A percentile compares a stretch with the other conserved stretches of the same genome.
phyloP scores from a whole-genome alignment of 2,888 invertebrate genomes.

The Dione vanillae region DNA sequence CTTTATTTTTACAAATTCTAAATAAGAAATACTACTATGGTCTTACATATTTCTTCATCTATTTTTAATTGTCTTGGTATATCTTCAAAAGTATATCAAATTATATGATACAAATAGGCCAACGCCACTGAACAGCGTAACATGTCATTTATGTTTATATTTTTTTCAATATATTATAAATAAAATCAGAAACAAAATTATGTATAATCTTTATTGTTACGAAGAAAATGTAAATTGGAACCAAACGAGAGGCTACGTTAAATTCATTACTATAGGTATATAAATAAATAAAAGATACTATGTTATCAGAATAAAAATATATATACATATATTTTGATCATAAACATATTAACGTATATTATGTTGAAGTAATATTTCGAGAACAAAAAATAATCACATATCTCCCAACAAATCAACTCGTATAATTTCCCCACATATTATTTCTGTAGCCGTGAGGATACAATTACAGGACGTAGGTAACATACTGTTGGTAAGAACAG shows the following conservation, averaged over 20 bases:
- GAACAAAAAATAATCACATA: constrained; percentile 13
- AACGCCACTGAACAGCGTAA: neutral
- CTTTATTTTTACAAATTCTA: too few relatives aligned
- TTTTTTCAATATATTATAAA: neutral
- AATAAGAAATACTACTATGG: too few relatives aligned
- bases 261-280: constrained; percentile 4
- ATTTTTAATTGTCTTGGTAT: too few relatives aligned
- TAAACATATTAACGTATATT: neutral
- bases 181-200: neutral
- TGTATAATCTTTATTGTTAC: constrained; percentile 2
- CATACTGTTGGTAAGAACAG: neutral
- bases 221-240: constrained; percentile 11
- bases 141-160: constrained; percentile 7
- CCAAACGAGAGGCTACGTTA: neutral
- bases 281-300: constrained; percentile 11
- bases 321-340: neutral
- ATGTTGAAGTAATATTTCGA: neutral
- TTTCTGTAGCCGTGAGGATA: constrained; percentile 29
- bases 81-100: too few relatives aligned
- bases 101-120: neutral
- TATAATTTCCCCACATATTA: constrained; percentile 35
- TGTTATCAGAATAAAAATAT: neutral
- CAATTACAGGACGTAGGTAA: constrained; percentile 23
- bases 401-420: constrained; percentile 18
- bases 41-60: too few relatives aligned